These are phyloP conservation scores for Protonemura montana DNA, from an alignment of 2,888 invertebrate species.

Conservation along the genomic window DNA sequence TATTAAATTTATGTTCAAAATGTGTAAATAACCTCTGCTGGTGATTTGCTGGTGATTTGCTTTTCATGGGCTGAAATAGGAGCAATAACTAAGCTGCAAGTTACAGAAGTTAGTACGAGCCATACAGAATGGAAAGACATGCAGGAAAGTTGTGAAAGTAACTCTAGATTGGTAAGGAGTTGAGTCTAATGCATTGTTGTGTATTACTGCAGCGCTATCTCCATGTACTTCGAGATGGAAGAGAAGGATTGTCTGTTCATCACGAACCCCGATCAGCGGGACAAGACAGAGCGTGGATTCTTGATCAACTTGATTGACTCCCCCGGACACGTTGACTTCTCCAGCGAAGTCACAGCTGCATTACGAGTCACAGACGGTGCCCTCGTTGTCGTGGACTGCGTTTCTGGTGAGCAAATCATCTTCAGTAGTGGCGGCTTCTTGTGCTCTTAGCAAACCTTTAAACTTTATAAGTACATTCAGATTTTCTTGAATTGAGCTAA, in stretches of 20 bases:
- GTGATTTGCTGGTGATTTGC: too few species aligned
- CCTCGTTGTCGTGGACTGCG: constrained; percentile 99
- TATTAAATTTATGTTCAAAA: too few species aligned
- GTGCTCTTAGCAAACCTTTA: not conserved
- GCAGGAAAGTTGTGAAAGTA: too few species aligned
- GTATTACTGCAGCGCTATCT: constrained; percentile 83
- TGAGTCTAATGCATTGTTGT: too few species aligned
- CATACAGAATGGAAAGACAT: too few species aligned
- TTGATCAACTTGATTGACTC: constrained; percentile 99
- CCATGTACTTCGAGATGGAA: constrained; percentile 97
- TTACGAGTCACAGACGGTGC: constrained; percentile 99
- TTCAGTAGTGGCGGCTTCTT: not conserved
- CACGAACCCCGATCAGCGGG: constrained; percentile 87
- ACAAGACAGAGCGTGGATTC: constrained; percentile 92
- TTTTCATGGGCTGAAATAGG: too few species aligned
- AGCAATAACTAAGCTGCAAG: too few species aligned
- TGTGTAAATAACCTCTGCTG: too few species aligned
- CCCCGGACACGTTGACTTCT: constrained; percentile 99
- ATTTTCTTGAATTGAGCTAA: too few species aligned
- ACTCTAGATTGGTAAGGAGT: too few species aligned
- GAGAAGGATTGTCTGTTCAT: constrained; percentile 95
- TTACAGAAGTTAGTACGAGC: too few species aligned
- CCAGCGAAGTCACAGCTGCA: constrained; percentile 99
- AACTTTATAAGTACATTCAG: too few species aligned
- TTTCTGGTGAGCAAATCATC: constrained; percentile 76